These are phyloP conservation scores for Cardiocondyla obscurior DNA, from an alignment of 1,140 invertebrate species.

Conservation along the genomic window DNA sequence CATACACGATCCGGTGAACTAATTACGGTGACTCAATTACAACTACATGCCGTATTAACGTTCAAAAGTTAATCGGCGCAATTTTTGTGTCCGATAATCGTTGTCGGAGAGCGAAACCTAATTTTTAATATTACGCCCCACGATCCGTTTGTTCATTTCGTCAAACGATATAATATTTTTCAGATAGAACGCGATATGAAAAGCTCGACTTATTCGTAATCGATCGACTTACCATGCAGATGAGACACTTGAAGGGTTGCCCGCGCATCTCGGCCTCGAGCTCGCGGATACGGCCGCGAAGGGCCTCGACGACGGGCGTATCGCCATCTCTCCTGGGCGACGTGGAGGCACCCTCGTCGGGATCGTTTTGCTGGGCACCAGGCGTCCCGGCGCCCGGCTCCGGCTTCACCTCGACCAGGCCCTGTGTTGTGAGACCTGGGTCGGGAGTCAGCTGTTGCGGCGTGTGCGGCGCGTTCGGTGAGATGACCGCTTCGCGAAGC, in stretches of 20 bases:
- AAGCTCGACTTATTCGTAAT: background rate
- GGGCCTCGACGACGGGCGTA: conserved; percentile 89
- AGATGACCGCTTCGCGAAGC: conserved; percentile 86
- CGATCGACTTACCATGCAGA: conserved; percentile 90
- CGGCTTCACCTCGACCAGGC: conserved; percentile 80
- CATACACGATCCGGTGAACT: conserved; percentile 1
- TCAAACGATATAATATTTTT: background rate
- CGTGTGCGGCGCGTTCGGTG: conserved; percentile 78
- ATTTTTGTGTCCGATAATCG: conserved; percentile 16
- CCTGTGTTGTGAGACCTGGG: conserved; percentile 18
- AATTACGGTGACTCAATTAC: conserved; percentile 30
- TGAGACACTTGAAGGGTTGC: conserved; percentile 91
- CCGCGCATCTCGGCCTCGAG: conserved; percentile 86
- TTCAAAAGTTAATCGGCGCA: conserved; percentile 32
- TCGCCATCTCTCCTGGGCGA: conserved; percentile 83
- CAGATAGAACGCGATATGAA: background rate
- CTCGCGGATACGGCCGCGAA: conserved; percentile 88
- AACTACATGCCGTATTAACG: background rate
- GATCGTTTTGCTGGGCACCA: conserved; percentile 58
- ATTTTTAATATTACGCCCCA: conserved; percentile 22
- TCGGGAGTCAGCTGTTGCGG: conserved; percentile 51
- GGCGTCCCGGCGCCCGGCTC: conserved; percentile 80
- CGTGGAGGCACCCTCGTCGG: conserved; percentile 81
- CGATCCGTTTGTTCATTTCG: conserved; percentile 2
- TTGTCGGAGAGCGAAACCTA: conserved; percentile 1